These are phyloP conservation scores for Helogale parvula DNA, from an alignment of 2,113 vertebrate species.

Conservation along the genomic window DNA sequence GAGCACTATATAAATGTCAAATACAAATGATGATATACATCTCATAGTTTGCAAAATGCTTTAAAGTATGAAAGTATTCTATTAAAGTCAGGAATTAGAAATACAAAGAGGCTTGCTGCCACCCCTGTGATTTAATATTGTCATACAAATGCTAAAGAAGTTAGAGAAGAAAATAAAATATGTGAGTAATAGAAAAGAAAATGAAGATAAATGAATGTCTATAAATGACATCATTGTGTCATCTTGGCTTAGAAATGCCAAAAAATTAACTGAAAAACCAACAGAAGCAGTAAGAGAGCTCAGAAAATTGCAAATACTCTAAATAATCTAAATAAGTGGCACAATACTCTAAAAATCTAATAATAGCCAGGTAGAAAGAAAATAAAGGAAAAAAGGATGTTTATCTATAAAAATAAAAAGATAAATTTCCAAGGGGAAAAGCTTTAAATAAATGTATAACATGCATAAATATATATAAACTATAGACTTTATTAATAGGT, in stretches of 20 bases:
- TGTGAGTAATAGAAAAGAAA: background rate
- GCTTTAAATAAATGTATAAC: background rate
- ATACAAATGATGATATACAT: background rate
- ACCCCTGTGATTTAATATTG: background rate
- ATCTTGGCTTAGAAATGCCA: background rate
- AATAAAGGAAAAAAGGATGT: background rate
- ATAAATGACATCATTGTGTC: background rate
- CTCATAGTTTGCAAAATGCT: background rate
- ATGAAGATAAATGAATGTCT: background rate
- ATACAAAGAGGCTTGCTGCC: background rate
- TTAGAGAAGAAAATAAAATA: background rate
- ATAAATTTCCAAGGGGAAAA: background rate
- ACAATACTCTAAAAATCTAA: background rate
- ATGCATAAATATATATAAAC: background rate
- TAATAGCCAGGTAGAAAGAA: background rate
- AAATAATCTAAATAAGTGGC: background rate
- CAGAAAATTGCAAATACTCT: background rate
- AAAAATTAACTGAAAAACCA: slow-evolving; percentile 13
- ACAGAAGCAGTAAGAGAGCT: background rate
- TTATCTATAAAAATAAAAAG: background rate
- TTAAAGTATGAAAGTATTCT: background rate
- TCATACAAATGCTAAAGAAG: background rate
- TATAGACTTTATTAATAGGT: background rate
- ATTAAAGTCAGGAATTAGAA: background rate
- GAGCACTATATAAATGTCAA: background rate